phyloP scores from a whole-genome alignment of 2,797 vertebrate species.

The Lateolabrax maculatus region DNA sequence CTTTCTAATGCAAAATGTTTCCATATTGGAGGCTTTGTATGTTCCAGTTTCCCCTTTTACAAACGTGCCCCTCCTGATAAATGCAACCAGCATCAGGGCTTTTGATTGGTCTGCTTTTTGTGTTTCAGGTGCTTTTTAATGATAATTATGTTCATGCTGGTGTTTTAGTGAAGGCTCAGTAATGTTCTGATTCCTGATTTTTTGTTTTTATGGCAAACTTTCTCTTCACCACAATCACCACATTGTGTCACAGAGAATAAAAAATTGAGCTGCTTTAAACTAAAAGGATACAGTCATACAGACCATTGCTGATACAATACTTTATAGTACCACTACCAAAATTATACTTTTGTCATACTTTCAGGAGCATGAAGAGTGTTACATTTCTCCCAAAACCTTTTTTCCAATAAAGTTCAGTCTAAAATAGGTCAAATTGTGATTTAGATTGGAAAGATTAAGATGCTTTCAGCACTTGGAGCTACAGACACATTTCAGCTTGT shows the following conservation, averaged over 20 bases:
- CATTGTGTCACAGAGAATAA: not conserved
- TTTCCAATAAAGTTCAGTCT: too few species aligned
- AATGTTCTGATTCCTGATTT: not conserved
- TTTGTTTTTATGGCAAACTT: not conserved
- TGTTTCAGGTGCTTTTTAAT: not conserved
- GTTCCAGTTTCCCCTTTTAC: too few species aligned
- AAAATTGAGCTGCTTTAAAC: not conserved
- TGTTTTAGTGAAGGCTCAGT: not conserved
- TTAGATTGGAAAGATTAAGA: too few species aligned
- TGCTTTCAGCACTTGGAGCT: not conserved
- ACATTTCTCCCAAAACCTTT: too few species aligned
- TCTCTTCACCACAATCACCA: not conserved
- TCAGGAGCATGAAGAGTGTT: too few species aligned
- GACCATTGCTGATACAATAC: too few species aligned
- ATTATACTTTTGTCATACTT: too few species aligned
- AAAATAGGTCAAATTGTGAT: too few species aligned
- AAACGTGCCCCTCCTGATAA: not conserved
- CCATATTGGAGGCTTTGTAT: too few species aligned
- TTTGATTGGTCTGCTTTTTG: not conserved
- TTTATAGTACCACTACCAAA: too few species aligned
- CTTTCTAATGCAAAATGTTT: not conserved
- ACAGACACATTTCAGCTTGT: too few species aligned
- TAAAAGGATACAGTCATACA: not conserved
- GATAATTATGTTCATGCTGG: not conserved
- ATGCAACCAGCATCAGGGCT: not conserved